Base-by-base conservation (phyloP, 2,888 invertebrate genomes). In the Xanthia icteritia region DNA sequence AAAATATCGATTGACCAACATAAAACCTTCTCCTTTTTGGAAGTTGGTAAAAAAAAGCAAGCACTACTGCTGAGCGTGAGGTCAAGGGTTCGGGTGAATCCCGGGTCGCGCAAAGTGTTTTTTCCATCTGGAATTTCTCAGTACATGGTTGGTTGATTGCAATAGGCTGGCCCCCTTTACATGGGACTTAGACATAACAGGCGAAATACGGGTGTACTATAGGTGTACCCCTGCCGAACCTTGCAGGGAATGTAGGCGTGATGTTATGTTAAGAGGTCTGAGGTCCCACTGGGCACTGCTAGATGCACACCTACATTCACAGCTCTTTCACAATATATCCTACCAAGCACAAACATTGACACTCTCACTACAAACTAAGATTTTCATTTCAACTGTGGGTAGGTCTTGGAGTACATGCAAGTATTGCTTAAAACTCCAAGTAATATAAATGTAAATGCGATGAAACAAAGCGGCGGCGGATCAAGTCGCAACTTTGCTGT, bases 371-470 rank as follows among this genome's bases (percentile, higher is more conserved):
- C 84, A 64, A 81, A 76, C 73, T 70, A 68, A 64, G 74, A 64
- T 67, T 79, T 74, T 70, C 85, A 77, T 77, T 84, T 74, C 31
- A 74, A 69, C 65, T 61, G 76, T 76, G 27, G 27, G 81, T 64
- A 27, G 39, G 23, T 70, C 68, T 75, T 76, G 71, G 64, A 73
- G 36, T 56, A 82, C 81, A 89, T 90, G 89, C 91, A 91, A 91
- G 91, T 91, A 92, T 91, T 91, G 90, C 92, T 93, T 91, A 92
- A 93, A 93, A 93, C 91, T 92, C 89, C 77, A 90, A 90, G 91
- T 93, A 93, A 94, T 94, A 94, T 94, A 94, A 92, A 94, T 93
- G 93, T 92, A 92, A 94, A 93, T 94, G 90, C 84, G 82, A 82
- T 88, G 86, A 91, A 91, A 92, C 91, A 92, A 91, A 92, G 87